Conservation (phyloP, 2,888 invertebrate species). For the Thereva nobilitata region DNA sequence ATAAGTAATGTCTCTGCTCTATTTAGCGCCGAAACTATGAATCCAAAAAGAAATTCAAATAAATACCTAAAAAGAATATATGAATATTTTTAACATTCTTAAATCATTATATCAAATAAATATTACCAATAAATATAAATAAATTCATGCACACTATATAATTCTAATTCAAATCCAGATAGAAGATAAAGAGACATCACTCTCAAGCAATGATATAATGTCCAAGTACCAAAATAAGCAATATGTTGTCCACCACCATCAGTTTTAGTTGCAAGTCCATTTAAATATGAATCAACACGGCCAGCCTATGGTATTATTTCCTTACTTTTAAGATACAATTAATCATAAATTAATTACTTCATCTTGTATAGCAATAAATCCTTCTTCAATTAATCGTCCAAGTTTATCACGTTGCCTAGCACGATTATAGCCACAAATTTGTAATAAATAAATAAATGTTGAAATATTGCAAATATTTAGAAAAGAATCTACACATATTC, state of each 20-base stretch:
- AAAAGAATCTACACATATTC: conserved; percentile 87
- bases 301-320: conserved; percentile 68
- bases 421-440: conserved; percentile 91
- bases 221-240: conserved; percentile 93
- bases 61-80: conserved; percentile 69
- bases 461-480: conserved; percentile 78
- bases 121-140: conserved; percentile 90
- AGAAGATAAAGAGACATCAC: conserved; percentile 93
- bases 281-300: conserved; percentile 83
- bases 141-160: conserved; percentile 95
- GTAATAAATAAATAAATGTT: conserved; percentile 83
- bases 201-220: conserved; percentile 88
- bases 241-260: conserved; percentile 73
- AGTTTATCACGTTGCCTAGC: conserved; percentile 94
- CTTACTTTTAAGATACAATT: conserved; percentile 23
- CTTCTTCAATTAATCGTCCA: conserved; percentile 83
- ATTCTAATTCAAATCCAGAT: conserved; percentile 91
- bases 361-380: conserved; percentile 85
- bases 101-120: not conserved
- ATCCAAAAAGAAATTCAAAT: conserved; percentile 92
- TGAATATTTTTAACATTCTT: not conserved
- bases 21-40: conserved; percentile 87
- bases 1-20: conserved; percentile 84
- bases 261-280: conserved; percentile 66
- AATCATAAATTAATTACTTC: conserved; percentile 64